These are phyloP conservation scores for Coregonus sp. DNA, from an alignment of 2,797 vertebrate species.

Conservation along the genomic window DNA sequence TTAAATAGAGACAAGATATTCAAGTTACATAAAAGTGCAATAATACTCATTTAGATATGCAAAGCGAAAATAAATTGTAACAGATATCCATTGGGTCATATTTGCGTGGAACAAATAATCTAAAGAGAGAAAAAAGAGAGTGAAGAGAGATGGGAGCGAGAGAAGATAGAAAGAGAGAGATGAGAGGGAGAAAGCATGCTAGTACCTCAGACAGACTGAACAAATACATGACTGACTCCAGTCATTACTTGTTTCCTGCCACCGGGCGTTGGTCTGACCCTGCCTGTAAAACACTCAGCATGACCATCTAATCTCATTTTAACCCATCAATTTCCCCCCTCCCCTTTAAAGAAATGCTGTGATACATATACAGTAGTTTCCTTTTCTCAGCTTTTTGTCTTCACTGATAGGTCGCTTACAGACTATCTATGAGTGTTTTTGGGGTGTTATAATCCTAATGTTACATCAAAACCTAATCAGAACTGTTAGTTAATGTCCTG, in stretches of 20 bases:
- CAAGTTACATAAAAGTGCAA: neutral
- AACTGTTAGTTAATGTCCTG: too few relatives aligned
- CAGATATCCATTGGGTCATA: neutral
- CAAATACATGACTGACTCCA: neutral
- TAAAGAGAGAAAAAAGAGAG: neutral
- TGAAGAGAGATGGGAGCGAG: neutral
- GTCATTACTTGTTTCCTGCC: conserved; percentile 2
- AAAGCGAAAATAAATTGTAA: neutral
- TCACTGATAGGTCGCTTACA: neutral
- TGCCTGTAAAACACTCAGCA: neutral
- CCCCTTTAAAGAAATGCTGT: neutral
- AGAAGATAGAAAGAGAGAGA: neutral
- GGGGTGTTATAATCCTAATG: too few relatives aligned
- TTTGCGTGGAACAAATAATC: neutral
- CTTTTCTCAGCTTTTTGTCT: neutral
- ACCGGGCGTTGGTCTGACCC: neutral
- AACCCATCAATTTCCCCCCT: neutral
- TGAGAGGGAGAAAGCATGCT: neutral
- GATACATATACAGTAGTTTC: neutral
- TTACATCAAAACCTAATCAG: too few relatives aligned
- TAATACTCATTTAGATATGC: neutral
- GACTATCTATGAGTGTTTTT: too few relatives aligned
- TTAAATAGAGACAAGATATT: neutral
- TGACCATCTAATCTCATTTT: neutral
- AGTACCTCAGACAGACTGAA: neutral